Evolutionary conservation across 30 jellyfish, hydroid and myxozoan genomes (phyloP).

Genomic region (Rhopilema esculentum): DNA sequence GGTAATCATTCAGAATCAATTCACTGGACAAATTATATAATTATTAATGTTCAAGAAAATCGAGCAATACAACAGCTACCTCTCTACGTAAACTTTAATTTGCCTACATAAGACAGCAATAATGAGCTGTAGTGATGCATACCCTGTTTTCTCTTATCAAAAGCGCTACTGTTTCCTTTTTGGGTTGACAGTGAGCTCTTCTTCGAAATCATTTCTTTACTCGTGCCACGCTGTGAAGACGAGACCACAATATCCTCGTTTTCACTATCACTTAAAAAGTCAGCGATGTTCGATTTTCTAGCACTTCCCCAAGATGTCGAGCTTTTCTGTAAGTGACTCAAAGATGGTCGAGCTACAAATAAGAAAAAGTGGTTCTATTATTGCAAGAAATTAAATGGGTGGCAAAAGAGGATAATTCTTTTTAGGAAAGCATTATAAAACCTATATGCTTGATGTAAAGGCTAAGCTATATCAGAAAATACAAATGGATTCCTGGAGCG

Average conservation of each 20-base stretch:
- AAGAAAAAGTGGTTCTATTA: too few relatives aligned
- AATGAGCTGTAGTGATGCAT: background rate
- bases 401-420: background rate
- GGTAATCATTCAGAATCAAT: too few relatives aligned
- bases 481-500: too few relatives aligned
- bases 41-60: too few relatives aligned
- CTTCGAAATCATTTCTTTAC: background rate
- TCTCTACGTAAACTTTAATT: too few relatives aligned
- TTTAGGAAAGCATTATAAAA: too few relatives aligned
- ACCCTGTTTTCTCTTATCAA: slow-evolving; percentile 24
- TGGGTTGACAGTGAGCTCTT: background rate
- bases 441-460: too few relatives aligned
- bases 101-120: too few relatives aligned
- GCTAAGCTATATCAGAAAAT: too few relatives aligned
- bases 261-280: slow-evolving; percentile 60
- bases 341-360: slow-evolving; percentile 21
- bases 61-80: too few relatives aligned
- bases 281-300: slow-evolving; percentile 54
- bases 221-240: slow-evolving; percentile 14
- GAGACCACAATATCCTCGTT: slow-evolving; percentile 41
- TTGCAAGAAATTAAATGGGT: background rate
- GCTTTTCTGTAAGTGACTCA: slow-evolving; percentile 42
- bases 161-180: background rate
- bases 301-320: slow-evolving; percentile 64
- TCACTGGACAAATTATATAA: too few relatives aligned